These are phyloP conservation scores for Bungarus multicinctus DNA, from an alignment of 2,113 vertebrate genomes.

Conservation along the genomic window DNA sequence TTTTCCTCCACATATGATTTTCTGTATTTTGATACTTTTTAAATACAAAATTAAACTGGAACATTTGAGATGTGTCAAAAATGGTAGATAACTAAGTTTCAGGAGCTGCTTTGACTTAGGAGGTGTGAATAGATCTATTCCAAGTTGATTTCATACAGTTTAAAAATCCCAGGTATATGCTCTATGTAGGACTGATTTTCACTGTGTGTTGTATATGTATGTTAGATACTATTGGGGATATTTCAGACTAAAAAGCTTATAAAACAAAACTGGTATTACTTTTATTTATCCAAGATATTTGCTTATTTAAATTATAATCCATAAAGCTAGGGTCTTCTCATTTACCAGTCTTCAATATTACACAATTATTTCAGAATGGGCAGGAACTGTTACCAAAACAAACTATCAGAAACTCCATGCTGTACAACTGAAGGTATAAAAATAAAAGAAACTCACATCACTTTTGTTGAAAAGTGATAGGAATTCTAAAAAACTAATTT, in stretches of 20 bases:
- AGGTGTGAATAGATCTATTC: background rate
- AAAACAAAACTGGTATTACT: background rate
- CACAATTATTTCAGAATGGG: background rate
- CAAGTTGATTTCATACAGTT: background rate
- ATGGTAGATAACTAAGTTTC: background rate
- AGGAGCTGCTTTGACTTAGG: background rate
- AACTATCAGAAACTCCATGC: background rate
- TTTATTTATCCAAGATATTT: background rate
- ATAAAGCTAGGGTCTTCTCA: background rate
- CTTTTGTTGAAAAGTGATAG: background rate
- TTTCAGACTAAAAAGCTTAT: background rate
- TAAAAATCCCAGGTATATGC: background rate
- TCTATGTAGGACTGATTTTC: background rate
- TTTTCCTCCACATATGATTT: background rate
- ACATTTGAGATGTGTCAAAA: background rate
- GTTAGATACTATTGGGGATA: background rate
- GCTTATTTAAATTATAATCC: background rate
- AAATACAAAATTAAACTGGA: background rate
- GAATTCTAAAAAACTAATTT: background rate
- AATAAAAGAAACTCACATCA: background rate
- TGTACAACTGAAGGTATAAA: background rate
- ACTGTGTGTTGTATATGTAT: background rate
- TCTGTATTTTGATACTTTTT: background rate
- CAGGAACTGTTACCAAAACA: background rate
- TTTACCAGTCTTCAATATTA: background rate